Base-by-base conservation (phyloP, 2,888 invertebrate genomes). In the Ischnura elegans region DNA sequence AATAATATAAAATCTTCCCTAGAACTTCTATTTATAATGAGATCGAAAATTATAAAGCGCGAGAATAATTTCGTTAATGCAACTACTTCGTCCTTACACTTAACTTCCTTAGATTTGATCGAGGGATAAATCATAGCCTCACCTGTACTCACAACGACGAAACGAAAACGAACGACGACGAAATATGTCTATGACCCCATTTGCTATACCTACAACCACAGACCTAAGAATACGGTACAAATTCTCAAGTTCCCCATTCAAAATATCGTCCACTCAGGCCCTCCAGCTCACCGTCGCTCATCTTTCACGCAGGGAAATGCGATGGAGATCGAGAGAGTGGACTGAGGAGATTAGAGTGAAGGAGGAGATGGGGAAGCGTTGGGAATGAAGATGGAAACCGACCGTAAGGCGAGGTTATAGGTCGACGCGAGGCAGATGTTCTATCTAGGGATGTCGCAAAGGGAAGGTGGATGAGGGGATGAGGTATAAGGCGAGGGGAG, bases 381-480 rank as follows among this genome's bases (percentile, higher is more conserved):
- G 61, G 76, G 76, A 36, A 76, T 76, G 76, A 76, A 76, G 76
- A 76, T 76, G 76, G 76, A 76, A 76, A 25, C 29, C 66, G 76
- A 36, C 36, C 29, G 29, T 76, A 4, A 3, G 76, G 13, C 76
- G 76, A 76, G 76, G 76, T 36, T 36, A 76, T 29, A 36, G 36
- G 76, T 10, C 76, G 76, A 16, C 29, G 36, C 21, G 16, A 76
- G 76, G 29, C 76, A 76, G 76, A 76, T 29, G 76, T 76, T 76
- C 36, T 36, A 76, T 76, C 76, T 29, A 36, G n/a, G n/a, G 16
- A 43, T 76, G n/a, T 19, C 16, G 13, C 8, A 13, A 47, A 47
- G 19, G 51, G 51, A 51, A 10, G 51, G 51, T 5, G 76, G 76
- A 10, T 16, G 36, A 21, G 51, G n/a, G 36, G 36, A 25, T 0